phyloP scores from a whole-genome alignment of 2,797 vertebrate species.

The Todus mexicanus region DNA sequence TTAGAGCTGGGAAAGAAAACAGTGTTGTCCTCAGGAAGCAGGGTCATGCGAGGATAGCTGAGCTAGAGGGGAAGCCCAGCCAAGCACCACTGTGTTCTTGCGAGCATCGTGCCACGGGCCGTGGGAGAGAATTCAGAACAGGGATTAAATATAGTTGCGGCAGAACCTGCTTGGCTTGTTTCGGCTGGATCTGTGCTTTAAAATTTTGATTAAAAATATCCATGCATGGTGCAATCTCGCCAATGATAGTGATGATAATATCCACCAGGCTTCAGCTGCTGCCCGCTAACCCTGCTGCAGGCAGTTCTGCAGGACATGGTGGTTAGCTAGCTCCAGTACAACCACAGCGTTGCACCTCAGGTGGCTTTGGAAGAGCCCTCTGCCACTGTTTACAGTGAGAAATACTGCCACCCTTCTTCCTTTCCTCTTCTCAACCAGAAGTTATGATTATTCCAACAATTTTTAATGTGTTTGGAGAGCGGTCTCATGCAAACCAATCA shows the following conservation, averaged over 20 bases:
- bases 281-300: neutral
- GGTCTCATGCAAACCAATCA: neutral
- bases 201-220: neutral
- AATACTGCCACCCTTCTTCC: neutral
- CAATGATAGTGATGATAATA: fast-evolving
- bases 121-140: neutral
- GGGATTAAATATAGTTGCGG: neutral
- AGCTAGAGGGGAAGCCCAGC: neutral
- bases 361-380: neutral
- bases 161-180: slow-evolving; percentile 35
- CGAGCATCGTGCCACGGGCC: neutral
- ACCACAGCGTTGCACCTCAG: fast-evolving
- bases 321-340: fast-evolving
- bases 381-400: neutral
- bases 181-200: neutral
- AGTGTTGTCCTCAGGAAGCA: neutral
- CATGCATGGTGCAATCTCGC: fast-evolving
- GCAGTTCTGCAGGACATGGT: fast-evolving
- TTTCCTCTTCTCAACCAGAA: neutral
- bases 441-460: neutral
- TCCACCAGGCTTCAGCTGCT: neutral
- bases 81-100: neutral
- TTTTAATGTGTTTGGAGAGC: neutral
- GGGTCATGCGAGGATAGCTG: neutral
- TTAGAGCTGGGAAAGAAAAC: neutral